Percentiles rank a stretch among this genome's conserved stretches.
Conservation (phyloP, 2,113 vertebrate genomes). For the Zosterops lateralis region DNA sequence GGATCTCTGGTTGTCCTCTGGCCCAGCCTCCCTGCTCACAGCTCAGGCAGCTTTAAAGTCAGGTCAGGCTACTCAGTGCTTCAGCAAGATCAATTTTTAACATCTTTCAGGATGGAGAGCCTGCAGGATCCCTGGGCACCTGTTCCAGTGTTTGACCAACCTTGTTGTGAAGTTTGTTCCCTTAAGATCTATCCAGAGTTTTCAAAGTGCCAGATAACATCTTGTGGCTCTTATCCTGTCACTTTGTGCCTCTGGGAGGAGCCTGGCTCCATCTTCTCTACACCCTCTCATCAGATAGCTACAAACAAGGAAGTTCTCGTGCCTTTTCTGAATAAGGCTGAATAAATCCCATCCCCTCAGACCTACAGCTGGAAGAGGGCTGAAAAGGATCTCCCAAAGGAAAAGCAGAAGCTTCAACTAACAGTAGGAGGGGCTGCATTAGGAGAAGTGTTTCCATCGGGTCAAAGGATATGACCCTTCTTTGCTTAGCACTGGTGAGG, state of each 20-base stretch:
- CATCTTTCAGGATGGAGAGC: neutral
- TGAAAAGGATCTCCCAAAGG: neutral
- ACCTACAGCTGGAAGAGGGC: neutral
- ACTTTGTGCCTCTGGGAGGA: neutral
- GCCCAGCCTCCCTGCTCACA: neutral
- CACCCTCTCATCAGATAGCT: neutral
- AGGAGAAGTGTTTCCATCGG: neutral
- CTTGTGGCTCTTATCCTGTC: neutral
- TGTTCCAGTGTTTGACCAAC: neutral
- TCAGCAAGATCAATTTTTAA: neutral
- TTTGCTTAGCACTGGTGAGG: neutral
- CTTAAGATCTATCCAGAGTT: neutral
- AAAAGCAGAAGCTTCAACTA: neutral
- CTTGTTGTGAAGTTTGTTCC: neutral
- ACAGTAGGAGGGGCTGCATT: neutral
- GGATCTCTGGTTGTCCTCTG: neutral
- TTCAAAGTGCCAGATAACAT: neutral
- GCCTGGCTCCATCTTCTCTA: neutral
- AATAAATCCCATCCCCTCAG: neutral
- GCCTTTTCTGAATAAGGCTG: neutral
- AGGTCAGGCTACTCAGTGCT: neutral
- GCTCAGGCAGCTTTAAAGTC: neutral
- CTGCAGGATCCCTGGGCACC: neutral
- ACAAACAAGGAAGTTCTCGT: neutral
- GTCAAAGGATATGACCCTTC: neutral